Evolutionary conservation across 2,113 vertebrate species (phyloP).

Genomic region (Myodes glareolus): DNA sequence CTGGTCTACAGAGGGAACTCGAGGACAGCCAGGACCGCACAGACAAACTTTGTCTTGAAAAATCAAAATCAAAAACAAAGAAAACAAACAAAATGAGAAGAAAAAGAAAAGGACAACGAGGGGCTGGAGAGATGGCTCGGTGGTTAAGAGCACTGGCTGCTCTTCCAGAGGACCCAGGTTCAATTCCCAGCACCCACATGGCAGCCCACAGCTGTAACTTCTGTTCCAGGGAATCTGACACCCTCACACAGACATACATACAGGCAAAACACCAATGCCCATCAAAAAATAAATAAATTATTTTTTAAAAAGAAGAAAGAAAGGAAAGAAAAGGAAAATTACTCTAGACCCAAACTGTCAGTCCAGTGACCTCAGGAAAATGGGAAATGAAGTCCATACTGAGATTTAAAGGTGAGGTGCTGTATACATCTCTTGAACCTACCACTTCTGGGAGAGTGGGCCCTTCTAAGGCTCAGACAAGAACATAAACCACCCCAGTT

Average conservation of each 20-base stretch:
- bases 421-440: background rate
- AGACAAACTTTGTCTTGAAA: background rate
- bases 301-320: background rate
- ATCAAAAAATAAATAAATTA: background rate
- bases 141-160: background rate
- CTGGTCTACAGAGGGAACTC: background rate
- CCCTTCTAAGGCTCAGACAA: background rate
- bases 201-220: background rate
- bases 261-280: background rate
- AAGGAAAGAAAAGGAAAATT: background rate
- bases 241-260: background rate
- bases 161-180: background rate
- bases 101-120: background rate
- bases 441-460: background rate
- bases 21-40: background rate
- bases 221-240: background rate
- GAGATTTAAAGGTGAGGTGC: background rate
- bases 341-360: conserved; percentile 22
- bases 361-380: background rate
- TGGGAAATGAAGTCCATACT: background rate
- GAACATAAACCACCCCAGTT: background rate
- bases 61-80: background rate
- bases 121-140: background rate
- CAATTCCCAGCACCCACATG: background rate
- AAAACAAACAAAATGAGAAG: background rate